A percentile compares a stretch with the other conserved stretches of the same genome.
Evolutionary conservation across 2,888 invertebrate species (phyloP).

Genomic region (Podotricha telesiphe): DNA sequence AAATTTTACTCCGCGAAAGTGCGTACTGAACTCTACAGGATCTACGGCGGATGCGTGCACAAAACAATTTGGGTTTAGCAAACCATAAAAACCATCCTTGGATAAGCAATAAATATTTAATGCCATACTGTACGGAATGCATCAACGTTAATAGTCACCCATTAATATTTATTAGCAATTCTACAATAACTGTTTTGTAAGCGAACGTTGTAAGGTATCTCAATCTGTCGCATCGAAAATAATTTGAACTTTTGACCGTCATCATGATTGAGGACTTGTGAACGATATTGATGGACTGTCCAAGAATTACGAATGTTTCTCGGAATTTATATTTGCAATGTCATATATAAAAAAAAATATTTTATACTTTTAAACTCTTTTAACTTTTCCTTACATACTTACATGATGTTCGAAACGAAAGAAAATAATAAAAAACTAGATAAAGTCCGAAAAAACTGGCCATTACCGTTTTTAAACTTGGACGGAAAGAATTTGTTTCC

Average conservation of each 20-base stretch:
- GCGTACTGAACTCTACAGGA: slow-evolving; percentile 25
- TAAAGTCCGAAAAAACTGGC: background rate
- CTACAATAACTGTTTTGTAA: slow-evolving; percentile 43
- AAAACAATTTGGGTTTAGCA: slow-evolving; percentile 25
- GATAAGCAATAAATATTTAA: slow-evolving; percentile 39
- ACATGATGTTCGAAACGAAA: background rate
- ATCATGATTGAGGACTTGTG: slow-evolving; percentile 23
- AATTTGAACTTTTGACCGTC: slow-evolving; percentile 20
- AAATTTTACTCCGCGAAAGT: slow-evolving; percentile 1
- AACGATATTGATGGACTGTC: slow-evolving; percentile 9
- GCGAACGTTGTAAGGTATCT: slow-evolving; percentile 28
- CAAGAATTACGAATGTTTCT: background rate
- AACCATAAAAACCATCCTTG: slow-evolving; percentile 31
- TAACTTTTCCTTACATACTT: no score
- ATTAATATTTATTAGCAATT: slow-evolving; percentile 51
- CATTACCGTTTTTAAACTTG: background rate
- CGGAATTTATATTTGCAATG: background rate
- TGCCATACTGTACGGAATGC: slow-evolving; percentile 29
- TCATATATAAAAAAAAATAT: no score
- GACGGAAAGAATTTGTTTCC: slow-evolving; percentile 3
- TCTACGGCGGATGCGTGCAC: slow-evolving; percentile 36
- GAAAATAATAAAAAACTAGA: background rate
- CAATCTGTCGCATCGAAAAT: slow-evolving; percentile 33
- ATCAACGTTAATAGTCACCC: slow-evolving; percentile 40
- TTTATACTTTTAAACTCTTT: no score